These are phyloP conservation scores for Otolemur crassicaudatus DNA, from an alignment of 2,797 vertebrate species.

Conservation along the genomic window DNA sequence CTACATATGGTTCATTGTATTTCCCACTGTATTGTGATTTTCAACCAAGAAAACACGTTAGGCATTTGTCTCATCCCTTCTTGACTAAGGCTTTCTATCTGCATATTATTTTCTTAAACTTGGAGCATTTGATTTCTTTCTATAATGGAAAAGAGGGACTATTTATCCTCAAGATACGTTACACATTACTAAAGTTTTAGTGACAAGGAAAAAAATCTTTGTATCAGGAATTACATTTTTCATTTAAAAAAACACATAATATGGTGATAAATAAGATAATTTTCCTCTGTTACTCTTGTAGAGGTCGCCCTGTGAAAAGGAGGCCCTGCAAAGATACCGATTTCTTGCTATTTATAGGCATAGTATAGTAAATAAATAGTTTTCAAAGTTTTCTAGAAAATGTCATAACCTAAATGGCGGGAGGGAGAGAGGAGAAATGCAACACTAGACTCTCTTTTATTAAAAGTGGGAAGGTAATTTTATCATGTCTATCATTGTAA, in stretches of 20 bases:
- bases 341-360: background rate
- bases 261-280: background rate
- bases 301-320: background rate
- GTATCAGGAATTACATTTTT: background rate
- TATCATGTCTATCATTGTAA: background rate
- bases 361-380: background rate
- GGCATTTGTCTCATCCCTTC: conserved; percentile 25
- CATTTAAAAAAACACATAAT: background rate
- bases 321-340: background rate
- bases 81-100: conserved; percentile 56
- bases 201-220: background rate
- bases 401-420: background rate
- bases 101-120: conserved; percentile 14
- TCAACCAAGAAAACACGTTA: conserved; percentile 56
- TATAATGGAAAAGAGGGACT: background rate
- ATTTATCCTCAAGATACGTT: background rate
- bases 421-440: background rate
- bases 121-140: background rate
- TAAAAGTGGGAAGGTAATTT: background rate
- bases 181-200: background rate
- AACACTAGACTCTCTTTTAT: background rate
- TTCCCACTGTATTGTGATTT: conserved; percentile 71
- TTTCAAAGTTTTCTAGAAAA: conserved; percentile 19
- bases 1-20: conserved; percentile 70
- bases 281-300: background rate